Base-by-base conservation (phyloP, 92 coral and sea anemone genomes). In the Heliopora coerulea region DNA sequence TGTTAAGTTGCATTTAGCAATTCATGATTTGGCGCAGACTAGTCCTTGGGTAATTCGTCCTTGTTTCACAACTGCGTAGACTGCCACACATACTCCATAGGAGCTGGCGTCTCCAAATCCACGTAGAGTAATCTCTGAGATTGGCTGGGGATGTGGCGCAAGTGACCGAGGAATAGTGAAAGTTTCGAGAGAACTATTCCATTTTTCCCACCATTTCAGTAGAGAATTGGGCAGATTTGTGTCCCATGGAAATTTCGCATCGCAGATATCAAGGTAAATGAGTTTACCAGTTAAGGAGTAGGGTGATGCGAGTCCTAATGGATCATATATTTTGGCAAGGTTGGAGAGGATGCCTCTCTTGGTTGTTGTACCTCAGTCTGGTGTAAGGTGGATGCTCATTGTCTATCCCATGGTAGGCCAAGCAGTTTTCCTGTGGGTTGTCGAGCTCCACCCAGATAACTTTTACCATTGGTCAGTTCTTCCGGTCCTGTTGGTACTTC, bases 301-400 rank as follows among this genome's bases (percentile, higher is more conserved):
- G 42, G 83, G 84, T 58, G 83, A 78, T 17, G 78, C 89, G 3
- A 76, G 56, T 15, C 89, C 86, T 17, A 85, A 72, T 23, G 89
- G 86, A 21, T 85, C 81, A 39, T 82, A 86, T 44, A 72, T 82
- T 56, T 62, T 61, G 6, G 83, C 83, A 0, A 72, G 70, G 11
- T 81, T 69, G 26, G 86, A 85, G 60, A 85, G 75, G 28, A 75
- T 56, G 27, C 83, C 82, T 81, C 85, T 85, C 85, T 85, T 75
- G 39, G 89, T 80, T 28, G 67, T 64, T 48, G 82, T 70, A 42
- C 40, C 69, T 48, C 58, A 31, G 18, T 33, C 66, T 63, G 34
- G 40, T 19, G 67, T 44, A 49, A 77, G 83, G 62, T 81, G 59
- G 27, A 81, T 80, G 62, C 79, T 77, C 42, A 85, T 52, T 81